phyloP scores from a whole-genome alignment of 2,113 vertebrate species.

The Hylia prasina region DNA sequence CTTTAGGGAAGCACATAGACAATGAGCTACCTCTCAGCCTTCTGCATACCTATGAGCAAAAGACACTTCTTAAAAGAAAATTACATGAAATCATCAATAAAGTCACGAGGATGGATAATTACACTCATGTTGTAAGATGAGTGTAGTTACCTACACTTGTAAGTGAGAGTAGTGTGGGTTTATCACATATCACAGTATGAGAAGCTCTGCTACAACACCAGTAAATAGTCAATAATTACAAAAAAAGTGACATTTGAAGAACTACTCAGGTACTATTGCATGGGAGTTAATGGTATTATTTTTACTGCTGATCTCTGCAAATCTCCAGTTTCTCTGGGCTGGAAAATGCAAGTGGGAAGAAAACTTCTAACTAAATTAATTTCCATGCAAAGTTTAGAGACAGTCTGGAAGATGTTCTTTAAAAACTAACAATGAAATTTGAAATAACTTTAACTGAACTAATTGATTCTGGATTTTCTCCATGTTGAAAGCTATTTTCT shows the following conservation, averaged over 20 bases:
- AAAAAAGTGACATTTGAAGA: not conserved
- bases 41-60: not conserved
- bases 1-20: not conserved
- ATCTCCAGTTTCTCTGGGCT: not conserved
- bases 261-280: not conserved
- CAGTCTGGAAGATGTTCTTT: constrained; percentile 35
- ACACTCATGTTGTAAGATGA: not conserved
- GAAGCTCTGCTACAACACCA: not conserved
- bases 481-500: constrained; percentile 64
- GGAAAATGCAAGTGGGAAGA: not conserved
- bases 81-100: not conserved
- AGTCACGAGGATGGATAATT: not conserved
- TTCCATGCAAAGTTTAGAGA: constrained; percentile 27
- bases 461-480: constrained; percentile 69
- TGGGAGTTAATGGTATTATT: not conserved
- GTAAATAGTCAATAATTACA: not conserved
- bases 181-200: not conserved
- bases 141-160: not conserved
- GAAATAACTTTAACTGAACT: constrained; percentile 66
- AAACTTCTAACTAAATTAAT: constrained; percentile 20
- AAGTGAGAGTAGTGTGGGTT: not conserved
- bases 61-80: not conserved
- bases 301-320: not conserved
- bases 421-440: constrained; percentile 63
- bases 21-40: not conserved